Evolutionary conservation across 2,113 vertebrate genomes (phyloP), one percentile per base, ranked within the genome.

Genomic region (Electrona antarctica): DNA sequence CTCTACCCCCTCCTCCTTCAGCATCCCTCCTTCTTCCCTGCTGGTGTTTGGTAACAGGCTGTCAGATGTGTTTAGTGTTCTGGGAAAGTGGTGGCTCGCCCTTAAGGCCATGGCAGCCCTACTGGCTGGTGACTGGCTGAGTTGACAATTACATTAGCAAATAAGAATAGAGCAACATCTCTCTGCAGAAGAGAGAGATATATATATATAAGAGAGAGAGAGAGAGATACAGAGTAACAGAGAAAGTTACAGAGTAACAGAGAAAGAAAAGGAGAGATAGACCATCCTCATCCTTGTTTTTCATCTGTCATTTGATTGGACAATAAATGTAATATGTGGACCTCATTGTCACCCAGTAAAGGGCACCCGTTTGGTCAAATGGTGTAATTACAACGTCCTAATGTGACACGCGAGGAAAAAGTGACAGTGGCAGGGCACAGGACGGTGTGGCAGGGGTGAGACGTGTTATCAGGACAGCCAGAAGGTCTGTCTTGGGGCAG

Each of bases 41-140:
- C 73, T 50, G 65, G 71, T 56, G 67, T 70, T 69, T 80, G 84
- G 86, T 75, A 72, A 77, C 69, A 74, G 64, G 62, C 80, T 87
- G 88, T 90, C 92, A 90, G 64, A 61, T 79, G 55, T 61, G 52
- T 79, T 90, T 80, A 87, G 60, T 9, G 56, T 87, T 56, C 67
- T 77, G 68, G 52, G 57, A 79, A 87, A 80, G 64, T 63, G 73
- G 49, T 13, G 8, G 59, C 68, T 60, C 52, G 46, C 73, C 48
- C 55, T 0, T 5, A 61, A 71, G 74, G 64, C 28, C 29, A 21
- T 41, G 33, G 33, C 57, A 0, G 61, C 45, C 8, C 67, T 61
- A 69, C 58, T 66, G 49, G 29, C 56, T 74, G 61, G 69, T 5
- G 41, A 60, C 60, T 68, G 70, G 72, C 66, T 60, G 60, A 68